phyloP scores from a whole-genome alignment of 1,140 invertebrate genomes.

The Maconellicoccus hirsutus region DNA sequence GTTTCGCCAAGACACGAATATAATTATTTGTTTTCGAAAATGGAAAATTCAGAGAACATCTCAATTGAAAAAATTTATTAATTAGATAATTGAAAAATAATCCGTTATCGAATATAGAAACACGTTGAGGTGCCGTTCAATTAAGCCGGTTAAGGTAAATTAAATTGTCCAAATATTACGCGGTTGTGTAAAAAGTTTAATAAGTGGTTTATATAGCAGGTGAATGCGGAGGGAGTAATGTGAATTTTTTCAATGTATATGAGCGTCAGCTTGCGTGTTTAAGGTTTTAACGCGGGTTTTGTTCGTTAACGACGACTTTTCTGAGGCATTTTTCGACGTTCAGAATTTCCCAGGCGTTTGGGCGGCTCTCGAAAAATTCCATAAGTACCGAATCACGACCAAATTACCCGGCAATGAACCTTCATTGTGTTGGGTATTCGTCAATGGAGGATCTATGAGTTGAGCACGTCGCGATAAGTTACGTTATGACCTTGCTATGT shows the following conservation, averaged over 20 bases:
- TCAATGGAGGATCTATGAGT: background rate
- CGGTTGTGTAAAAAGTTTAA: background rate
- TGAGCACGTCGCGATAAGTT: background rate
- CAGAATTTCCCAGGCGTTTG: too few species aligned
- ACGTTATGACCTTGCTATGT: background rate
- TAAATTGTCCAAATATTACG: slow-evolving; percentile 2
- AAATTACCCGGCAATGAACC: background rate
- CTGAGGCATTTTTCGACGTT: too few species aligned
- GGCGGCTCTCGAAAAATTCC: too few species aligned
- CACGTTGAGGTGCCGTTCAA: background rate
- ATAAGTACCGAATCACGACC: background rate
- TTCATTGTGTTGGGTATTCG: background rate
- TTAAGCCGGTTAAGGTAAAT: background rate
- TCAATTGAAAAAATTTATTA: background rate
- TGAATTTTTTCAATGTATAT: too few species aligned
- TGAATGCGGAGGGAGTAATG: too few species aligned
- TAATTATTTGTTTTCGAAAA: too few species aligned
- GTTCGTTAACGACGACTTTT: too few species aligned
- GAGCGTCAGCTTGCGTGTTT: too few species aligned
- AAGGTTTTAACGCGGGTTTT: too few species aligned
- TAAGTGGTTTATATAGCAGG: background rate
- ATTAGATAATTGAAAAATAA: background rate
- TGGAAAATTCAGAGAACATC: background rate
- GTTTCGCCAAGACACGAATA: too few species aligned
- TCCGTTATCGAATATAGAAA: background rate